Evolutionary conservation across 2,888 invertebrate species (phyloP), one percentile per base, ranked within the genome.

Genomic region (Mystacides longicornis): DNA sequence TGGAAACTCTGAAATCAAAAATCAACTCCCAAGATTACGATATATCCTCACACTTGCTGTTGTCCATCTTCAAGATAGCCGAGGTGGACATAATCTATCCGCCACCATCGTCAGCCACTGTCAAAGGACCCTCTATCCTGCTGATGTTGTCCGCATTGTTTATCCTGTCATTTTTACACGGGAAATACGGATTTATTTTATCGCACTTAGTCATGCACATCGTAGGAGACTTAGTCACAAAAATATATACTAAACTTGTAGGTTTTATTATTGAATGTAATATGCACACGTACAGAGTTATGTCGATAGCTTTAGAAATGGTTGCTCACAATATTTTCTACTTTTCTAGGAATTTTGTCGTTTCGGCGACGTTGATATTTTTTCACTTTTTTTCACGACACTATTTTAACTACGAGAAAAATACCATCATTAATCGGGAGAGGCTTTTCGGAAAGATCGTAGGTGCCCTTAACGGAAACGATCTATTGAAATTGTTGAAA

Each of bases 61-160:
- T 93, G 56, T 93, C 93, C 64, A 91, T 93, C 71, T 89, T 93
- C 77, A 93, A 93, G 77, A 89, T 93, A 78, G 92, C 92, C 52
- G 92, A 92, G 77, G 91, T 93, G 52, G 91, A 92, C 72, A 87
- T 91, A 51, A 85, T 89, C 62, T 85, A 89, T 72, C 87, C 90
- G 21, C 83, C 85, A 27, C 78, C 81, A 2, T 81, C 80, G 67
- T 81, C 81, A 45, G 72, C 73, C 48, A 70, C 68, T 51, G 65
- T 67, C 47, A 20, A 23, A 11, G 27, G 31, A 9, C 55, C 50
- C 19, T 47, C 47, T 42, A 49, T 57, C 43, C 33, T 50, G 23
- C 46, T 55, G 31, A 23, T 55, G 37, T 19, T 52, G 23, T 11
- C 49, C 27, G 22, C 54, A 21, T 48, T 37, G 31, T 2, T 54